Conservation (phyloP, 2,113 vertebrate genomes). For the Promerops cafer region DNA sequence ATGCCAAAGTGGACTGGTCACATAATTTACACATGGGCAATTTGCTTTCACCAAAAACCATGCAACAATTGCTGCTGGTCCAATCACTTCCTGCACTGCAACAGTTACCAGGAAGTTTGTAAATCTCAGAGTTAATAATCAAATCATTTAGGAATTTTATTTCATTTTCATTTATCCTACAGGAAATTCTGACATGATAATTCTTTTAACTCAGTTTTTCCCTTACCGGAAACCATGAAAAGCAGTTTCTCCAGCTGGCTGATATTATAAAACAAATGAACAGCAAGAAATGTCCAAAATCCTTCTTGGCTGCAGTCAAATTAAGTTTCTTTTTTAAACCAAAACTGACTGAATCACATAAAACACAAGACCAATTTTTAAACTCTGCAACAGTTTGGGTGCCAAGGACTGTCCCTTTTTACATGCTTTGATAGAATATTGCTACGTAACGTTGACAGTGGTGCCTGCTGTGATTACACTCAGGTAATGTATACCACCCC, state of each 20-base stretch:
- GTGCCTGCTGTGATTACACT: constrained; percentile 17
- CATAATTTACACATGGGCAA: neutral
- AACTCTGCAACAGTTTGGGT: constrained; percentile 38
- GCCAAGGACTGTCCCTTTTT: neutral
- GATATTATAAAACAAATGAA: constrained; percentile 42
- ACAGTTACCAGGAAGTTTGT: neutral
- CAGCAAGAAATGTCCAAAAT: constrained; percentile 48
- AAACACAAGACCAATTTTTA: constrained; percentile 56
- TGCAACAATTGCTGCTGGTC: rapidly evolving
- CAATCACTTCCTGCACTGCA: neutral
- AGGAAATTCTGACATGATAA: constrained; percentile 40
- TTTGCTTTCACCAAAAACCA: neutral
- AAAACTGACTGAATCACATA: constrained; percentile 43
- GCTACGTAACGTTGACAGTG: neutral
- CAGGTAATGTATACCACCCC: neutral
- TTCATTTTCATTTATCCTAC: constrained; percentile 39
- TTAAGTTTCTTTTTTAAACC: neutral
- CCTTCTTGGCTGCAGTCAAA: constrained; percentile 47
- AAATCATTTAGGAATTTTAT: neutral
- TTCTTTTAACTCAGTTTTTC: constrained; percentile 12
- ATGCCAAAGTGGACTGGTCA: neutral
- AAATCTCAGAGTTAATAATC: neutral
- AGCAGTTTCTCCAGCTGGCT: constrained; percentile 39
- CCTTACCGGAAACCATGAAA: constrained; percentile 15
- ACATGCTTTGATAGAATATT: constrained; percentile 45